A percentile compares a stretch with the other conserved stretches of the same genome.
phyloP scores from a whole-genome alignment of 1,140 invertebrate genomes.

The Eciton burchellii region DNA sequence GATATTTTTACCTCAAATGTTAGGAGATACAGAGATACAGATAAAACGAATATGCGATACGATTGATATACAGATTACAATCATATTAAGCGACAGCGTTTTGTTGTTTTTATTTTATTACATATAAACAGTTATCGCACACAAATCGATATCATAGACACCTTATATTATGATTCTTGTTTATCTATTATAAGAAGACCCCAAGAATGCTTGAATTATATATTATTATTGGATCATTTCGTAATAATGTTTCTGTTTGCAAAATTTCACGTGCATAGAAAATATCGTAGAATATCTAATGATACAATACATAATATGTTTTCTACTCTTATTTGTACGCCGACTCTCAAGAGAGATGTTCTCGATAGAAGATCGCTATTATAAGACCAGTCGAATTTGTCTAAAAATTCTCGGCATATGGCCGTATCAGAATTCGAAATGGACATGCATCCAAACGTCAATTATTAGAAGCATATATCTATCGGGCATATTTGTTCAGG shows the following conservation, averaged over 20 bases:
- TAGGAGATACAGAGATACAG: no score
- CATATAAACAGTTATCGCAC: background rate
- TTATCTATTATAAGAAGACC: background rate
- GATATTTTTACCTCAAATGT: no score
- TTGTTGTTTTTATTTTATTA: background rate
- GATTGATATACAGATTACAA: no score
- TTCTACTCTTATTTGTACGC: background rate
- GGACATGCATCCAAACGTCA: background rate
- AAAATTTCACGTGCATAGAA: background rate
- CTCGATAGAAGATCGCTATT: background rate
- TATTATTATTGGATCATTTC: background rate
- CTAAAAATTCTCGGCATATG: background rate
- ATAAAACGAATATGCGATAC: no score
- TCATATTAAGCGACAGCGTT: no score
- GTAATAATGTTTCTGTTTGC: background rate
- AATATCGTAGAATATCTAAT: background rate
- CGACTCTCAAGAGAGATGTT: background rate
- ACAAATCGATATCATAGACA: background rate
- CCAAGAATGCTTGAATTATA: background rate
- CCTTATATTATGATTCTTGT: background rate
- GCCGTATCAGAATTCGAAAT: slow-evolving; percentile 28
- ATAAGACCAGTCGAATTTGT: background rate
- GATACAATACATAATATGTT: background rate
- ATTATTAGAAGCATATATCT: background rate
- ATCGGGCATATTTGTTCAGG: background rate